A percentile compares a stretch with the other conserved stretches of the same genome.
Conservation (phyloP, 2,113 vertebrate genomes). For the Ciconia maguari region DNA sequence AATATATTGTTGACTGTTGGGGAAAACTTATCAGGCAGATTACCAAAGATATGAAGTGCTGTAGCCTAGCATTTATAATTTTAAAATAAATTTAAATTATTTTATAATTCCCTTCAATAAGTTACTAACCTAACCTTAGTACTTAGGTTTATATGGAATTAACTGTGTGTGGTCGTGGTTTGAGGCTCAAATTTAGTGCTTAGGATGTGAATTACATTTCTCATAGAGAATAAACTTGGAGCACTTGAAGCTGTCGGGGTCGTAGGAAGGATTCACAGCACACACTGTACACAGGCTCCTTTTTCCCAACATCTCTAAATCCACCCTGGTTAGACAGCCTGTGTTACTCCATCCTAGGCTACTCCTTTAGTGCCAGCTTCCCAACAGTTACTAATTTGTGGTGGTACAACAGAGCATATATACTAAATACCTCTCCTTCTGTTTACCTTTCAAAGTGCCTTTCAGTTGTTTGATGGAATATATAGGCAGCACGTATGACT, state of each 20-base stretch:
- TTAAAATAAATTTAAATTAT: not conserved
- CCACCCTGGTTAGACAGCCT: not conserved
- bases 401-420: not conserved
- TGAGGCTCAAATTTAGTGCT: not conserved
- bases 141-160: not conserved
- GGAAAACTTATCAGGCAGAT: not conserved
- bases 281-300: not conserved
- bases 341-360: not conserved
- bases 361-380: not conserved
- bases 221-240: not conserved
- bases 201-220: not conserved
- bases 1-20: not conserved
- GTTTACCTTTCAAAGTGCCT: not conserved
- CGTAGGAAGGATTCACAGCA: not conserved
- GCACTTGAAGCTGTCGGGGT: not conserved
- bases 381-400: not conserved
- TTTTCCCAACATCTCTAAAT: not conserved
- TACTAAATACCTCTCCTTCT: not conserved
- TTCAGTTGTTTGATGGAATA: not conserved
- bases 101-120: not conserved
- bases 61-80: not conserved
- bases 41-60: not conserved
- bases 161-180: not conserved
- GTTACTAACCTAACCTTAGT: not conserved
- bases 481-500: not conserved